These are phyloP conservation scores for Fragum whitleyi DNA, from an alignment of 2,888 invertebrate species.

Conservation along the genomic window DNA sequence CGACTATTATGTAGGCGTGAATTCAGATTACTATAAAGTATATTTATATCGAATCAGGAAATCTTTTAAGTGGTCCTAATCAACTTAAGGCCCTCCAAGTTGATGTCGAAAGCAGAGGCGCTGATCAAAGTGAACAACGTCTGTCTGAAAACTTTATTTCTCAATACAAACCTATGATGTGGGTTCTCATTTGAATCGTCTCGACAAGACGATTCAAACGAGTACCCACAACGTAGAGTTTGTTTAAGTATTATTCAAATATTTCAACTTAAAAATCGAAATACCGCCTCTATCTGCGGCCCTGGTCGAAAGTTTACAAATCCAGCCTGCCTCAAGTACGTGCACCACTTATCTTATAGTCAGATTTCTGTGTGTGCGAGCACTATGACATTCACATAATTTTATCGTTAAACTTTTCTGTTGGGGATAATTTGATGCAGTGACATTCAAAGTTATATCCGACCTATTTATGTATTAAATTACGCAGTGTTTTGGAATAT, in stretches of 20 bases:
- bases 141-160: too few relatives aligned
- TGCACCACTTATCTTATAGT: neutral
- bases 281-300: too few relatives aligned
- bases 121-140: too few relatives aligned
- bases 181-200: too few relatives aligned
- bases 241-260: too few relatives aligned
- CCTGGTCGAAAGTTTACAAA: neutral
- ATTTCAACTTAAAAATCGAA: too few relatives aligned
- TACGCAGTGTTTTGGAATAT: neutral
- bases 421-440: slow-evolving; percentile 6
- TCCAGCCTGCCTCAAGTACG: neutral
- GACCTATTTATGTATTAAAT: neutral
- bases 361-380: neutral
- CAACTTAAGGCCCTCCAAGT: neutral
- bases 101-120: too few relatives aligned
- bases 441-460: neutral
- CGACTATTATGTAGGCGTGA: neutral
- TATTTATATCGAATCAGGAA: neutral
- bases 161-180: too few relatives aligned
- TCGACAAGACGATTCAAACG: too few relatives aligned
- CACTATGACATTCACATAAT: neutral
- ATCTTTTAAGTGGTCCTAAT: neutral
- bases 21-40: neutral
- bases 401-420: slow-evolving; percentile 2
- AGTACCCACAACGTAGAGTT: too few relatives aligned